phyloP scores from a whole-genome alignment of 2,888 invertebrate genomes.

The Yponomeuta malinellus region DNA sequence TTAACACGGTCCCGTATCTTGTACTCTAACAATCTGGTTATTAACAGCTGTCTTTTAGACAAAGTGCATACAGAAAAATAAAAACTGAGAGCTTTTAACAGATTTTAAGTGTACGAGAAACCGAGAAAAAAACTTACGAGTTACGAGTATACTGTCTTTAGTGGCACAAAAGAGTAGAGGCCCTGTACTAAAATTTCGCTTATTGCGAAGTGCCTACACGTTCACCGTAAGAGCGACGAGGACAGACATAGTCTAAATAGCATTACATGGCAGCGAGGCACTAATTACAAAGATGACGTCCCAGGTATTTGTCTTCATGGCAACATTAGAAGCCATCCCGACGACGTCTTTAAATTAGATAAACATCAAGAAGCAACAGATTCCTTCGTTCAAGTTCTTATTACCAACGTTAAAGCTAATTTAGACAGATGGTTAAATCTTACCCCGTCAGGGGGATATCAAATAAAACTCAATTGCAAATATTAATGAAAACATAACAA shows the following conservation, averaged over 20 bases:
- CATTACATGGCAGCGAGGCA: neutral
- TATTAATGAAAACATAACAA: conserved; percentile 19
- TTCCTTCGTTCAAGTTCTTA: neutral
- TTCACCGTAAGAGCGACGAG: neutral
- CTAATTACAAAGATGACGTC: neutral
- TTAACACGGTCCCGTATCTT: no score
- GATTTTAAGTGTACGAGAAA: no score
- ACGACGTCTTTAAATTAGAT: neutral
- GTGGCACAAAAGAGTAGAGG: neutral
- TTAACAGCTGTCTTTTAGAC: no score
- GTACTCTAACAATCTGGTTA: no score
- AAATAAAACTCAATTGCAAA: conserved; percentile 31
- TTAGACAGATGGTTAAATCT: conserved; percentile 6
- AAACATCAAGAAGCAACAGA: neutral
- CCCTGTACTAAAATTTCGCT: neutral
- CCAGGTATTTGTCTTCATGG: neutral
- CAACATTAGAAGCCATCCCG: neutral
- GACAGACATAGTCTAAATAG: neutral
- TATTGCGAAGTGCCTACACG: neutral
- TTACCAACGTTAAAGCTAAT: neutral
- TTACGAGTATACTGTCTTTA: neutral
- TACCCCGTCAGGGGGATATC: conserved; percentile 22
- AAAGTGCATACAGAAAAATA: no score
- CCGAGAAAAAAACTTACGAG: neutral
- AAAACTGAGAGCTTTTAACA: no score